Base-by-base conservation (phyloP, 2,797 vertebrate genomes). In the Anguilla obscura region DNA sequence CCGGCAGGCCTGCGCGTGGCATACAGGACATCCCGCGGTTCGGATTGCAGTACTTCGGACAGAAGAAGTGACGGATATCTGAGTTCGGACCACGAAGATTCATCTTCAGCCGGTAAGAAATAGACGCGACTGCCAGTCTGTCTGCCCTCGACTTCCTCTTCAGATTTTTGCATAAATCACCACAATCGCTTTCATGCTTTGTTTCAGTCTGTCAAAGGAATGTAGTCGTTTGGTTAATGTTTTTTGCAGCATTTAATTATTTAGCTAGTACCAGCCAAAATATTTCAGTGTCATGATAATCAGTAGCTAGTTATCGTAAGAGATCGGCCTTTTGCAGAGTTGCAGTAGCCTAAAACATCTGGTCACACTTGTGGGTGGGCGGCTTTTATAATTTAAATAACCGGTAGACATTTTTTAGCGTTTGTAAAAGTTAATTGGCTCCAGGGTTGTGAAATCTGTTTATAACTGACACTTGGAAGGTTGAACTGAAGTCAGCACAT, bases 11-110 rank as follows among this genome's bases (percentile, higher is more conserved):
- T 92, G 30, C 91, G 92, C 21, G 74, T 94, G 16, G 91, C 89
- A 0, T 90, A 89, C 89, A 91, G 90, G 88, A 7, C 90, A 0
- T 93, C 93, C 3, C 92, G 91, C 0, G 94, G 94, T 30, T 96
- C 96, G 10, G 91, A 96, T 4, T 93, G 92, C 94, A 97, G 98
- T 94, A 97, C 97, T 36, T 97, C 97, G 0, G 98, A 98, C 87
- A 90, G 95, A 91, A 95, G 95, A 90, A 97, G 97, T 60, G 97
- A 97, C 83, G 97, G 97, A 18, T 95, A 95, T 94, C 91, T 96
- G 94, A 98, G 97, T 95, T 98, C 98, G 0, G 98, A 98, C 93
- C 97, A 96, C 18, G 98, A 98, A 14, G 96, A 96, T 93, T 95
- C 93, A 84, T 97, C 96, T 6, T 98, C 96, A 4, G 93, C 94